A percentile compares a stretch with the other conserved stretches of the same genome.
phyloP scores from a whole-genome alignment of 2,113 vertebrate species.

The Ibidorhyncha struthersii region DNA sequence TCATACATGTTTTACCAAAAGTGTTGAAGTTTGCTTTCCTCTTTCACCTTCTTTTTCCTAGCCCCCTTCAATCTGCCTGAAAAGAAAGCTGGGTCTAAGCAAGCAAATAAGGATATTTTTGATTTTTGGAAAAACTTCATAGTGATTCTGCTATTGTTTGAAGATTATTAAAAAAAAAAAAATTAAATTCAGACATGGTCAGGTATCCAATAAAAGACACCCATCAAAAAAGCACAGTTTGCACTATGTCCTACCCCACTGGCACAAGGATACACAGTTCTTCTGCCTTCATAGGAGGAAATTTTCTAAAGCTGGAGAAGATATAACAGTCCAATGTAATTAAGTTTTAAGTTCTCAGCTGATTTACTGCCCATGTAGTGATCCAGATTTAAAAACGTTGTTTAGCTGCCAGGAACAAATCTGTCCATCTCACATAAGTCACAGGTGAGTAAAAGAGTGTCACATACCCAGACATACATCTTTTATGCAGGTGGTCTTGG shows the following conservation, averaged over 20 bases:
- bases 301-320: neutral
- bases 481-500: neutral
- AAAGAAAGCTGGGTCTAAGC: neutral
- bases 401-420: neutral
- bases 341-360: neutral
- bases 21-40: neutral
- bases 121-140: neutral
- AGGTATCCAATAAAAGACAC: neutral
- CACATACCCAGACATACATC: neutral
- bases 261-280: neutral
- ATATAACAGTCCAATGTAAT: neutral
- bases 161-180: neutral
- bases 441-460: neutral
- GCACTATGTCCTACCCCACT: neutral
- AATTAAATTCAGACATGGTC: neutral
- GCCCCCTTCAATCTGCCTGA: neutral
- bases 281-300: neutral
- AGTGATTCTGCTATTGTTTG: neutral
- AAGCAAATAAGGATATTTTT: neutral
- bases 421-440: neutral
- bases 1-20: neutral
- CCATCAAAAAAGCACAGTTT: neutral
- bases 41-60: neutral
- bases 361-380: neutral
- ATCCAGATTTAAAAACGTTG: neutral